These are phyloP conservation scores for Rhinogobius similis DNA, from an alignment of 2,113 vertebrate genomes.

Conservation along the genomic window DNA sequence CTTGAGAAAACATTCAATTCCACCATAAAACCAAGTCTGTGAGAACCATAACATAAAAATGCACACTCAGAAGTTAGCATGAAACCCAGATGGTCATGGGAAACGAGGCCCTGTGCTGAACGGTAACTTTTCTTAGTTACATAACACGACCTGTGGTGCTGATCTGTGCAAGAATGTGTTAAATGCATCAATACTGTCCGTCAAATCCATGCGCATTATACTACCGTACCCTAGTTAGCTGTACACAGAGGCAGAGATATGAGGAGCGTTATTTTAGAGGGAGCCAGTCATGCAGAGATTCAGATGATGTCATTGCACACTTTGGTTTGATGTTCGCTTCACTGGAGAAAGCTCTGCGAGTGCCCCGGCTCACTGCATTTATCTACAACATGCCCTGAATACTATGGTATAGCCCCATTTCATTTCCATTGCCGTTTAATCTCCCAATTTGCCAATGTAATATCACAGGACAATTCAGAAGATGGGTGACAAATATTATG, in stretches of 20 bases:
- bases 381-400: slow-evolving; percentile 6
- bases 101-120: not conserved
- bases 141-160: not conserved
- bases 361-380: not conserved
- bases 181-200: not conserved
- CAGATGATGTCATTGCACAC: slow-evolving; percentile 20
- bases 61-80: not conserved
- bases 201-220: not conserved
- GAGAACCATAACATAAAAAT: not conserved
- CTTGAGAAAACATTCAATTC: not conserved
- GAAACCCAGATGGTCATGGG: not conserved
- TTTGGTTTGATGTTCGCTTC: slow-evolving; percentile 19
- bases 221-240: slow-evolving; percentile 24
- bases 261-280: not conserved
- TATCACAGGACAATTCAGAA: not conserved
- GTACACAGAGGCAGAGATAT: not conserved
- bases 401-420: not conserved
- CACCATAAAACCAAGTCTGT: not conserved
- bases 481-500: not conserved
- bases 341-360: slow-evolving; percentile 2
- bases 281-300: slow-evolving; percentile 24
- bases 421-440: not conserved
- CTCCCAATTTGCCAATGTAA: not conserved
- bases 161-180: not conserved
- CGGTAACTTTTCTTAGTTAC: not conserved